Conservation (phyloP, 2,888 invertebrate species). For the Atherix ibis region DNA sequence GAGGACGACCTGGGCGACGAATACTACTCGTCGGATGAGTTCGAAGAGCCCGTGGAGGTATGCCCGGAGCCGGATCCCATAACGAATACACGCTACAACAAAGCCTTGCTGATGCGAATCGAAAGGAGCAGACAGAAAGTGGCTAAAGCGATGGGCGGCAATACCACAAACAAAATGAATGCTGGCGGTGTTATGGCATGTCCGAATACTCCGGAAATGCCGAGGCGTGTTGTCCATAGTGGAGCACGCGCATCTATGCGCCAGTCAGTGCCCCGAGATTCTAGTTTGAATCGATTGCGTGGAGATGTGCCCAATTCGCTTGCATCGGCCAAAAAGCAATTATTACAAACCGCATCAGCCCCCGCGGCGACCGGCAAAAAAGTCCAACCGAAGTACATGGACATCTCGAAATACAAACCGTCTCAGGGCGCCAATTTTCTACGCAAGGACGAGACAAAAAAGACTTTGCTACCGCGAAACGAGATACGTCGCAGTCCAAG, state of each 20-base stretch:
- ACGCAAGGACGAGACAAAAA: slow-evolving; percentile 40
- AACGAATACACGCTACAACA: slow-evolving; percentile 48
- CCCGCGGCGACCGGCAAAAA: slow-evolving; percentile 6
- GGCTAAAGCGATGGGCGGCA: slow-evolving; percentile 8
- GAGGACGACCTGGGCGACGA: slow-evolving; percentile 23
- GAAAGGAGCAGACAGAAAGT: slow-evolving; percentile 31
- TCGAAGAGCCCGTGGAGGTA: slow-evolving; percentile 18
- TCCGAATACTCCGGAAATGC: slow-evolving; percentile 41
- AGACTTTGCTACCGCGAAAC: slow-evolving; percentile 19
- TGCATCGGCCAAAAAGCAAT: slow-evolving; percentile 30
- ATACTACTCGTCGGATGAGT: slow-evolving; percentile 19
- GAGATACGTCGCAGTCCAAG: slow-evolving; percentile 30
- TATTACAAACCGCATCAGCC: slow-evolving; percentile 26
- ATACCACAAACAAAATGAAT: slow-evolving; percentile 3
- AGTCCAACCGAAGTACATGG: slow-evolving; percentile 38
- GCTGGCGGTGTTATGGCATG: slow-evolving; percentile 29
- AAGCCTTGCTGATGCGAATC: slow-evolving; percentile 50
- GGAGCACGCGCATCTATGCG: slow-evolving; percentile 19
- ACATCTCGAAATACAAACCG: slow-evolving; percentile 45
- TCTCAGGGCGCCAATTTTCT: slow-evolving; percentile 34
- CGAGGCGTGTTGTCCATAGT: slow-evolving; percentile 27
- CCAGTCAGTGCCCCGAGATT: slow-evolving; percentile 32
- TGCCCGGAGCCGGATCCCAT: slow-evolving; percentile 21
- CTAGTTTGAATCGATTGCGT: slow-evolving; percentile 29
- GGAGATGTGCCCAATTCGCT: slow-evolving; percentile 29